These are phyloP conservation scores for Calcarius lapponicus DNA, from an alignment of 2,797 vertebrate genomes.

Conservation along the genomic window DNA sequence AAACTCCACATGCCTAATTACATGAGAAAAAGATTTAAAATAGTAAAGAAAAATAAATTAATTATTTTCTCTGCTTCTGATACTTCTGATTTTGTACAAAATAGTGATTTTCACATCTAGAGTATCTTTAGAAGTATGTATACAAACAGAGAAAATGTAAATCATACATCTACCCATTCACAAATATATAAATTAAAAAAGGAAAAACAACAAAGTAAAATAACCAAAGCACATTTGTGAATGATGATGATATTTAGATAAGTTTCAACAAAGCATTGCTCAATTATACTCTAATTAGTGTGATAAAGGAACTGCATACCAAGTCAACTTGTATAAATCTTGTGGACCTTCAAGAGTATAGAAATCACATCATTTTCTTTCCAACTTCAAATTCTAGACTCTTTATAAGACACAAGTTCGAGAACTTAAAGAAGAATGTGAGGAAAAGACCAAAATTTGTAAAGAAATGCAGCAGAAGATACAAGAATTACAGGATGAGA, in stretches of 20 bases:
- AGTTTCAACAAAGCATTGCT: background rate
- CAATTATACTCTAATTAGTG: background rate
- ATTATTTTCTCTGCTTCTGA: background rate
- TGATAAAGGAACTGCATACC: background rate
- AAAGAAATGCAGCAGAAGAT: conserved; percentile 88
- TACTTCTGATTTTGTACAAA: background rate
- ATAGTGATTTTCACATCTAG: background rate
- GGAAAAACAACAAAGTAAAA: background rate
- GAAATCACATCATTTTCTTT: background rate
- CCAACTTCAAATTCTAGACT: conserved; percentile 78
- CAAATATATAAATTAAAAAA: background rate
- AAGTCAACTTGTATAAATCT: background rate
- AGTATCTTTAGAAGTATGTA: background rate
- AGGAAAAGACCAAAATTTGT: conserved; percentile 88
- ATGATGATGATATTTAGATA: background rate
- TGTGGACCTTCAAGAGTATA: background rate
- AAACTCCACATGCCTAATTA: background rate
- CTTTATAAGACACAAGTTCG: conserved; percentile 96
- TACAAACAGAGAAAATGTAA: background rate
- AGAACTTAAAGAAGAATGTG: conserved; percentile 92
- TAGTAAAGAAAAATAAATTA: background rate
- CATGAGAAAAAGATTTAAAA: background rate
- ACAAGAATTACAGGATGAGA: conserved; percentile 90
- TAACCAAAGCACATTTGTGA: background rate
- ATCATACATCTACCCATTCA: background rate